phyloP scores from a whole-genome alignment of 2,888 invertebrate genomes.

The Opisthograptis luteolata region DNA sequence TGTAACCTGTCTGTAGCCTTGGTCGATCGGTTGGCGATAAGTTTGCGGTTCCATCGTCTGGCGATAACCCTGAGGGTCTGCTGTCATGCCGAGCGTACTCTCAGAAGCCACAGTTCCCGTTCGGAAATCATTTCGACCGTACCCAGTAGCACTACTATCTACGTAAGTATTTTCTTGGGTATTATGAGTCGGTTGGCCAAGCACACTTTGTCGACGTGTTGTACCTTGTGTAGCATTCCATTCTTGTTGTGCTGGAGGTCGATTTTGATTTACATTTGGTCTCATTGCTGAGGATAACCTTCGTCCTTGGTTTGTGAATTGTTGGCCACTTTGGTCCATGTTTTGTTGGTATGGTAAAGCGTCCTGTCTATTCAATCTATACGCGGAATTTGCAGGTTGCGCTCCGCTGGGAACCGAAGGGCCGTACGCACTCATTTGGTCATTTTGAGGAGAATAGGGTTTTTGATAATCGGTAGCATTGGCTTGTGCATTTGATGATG shows the following conservation, averaged over 20 bases:
- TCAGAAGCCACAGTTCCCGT: constrained; percentile 74
- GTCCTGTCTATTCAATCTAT: constrained; percentile 62
- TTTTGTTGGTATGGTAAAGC: constrained; percentile 61
- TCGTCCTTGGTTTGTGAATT: constrained; percentile 65
- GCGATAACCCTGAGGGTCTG: constrained; percentile 60
- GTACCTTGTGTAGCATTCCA: constrained; percentile 63
- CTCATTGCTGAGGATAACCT: constrained; percentile 64
- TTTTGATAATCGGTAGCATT: constrained; percentile 63
- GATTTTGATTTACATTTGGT: constrained; percentile 57
- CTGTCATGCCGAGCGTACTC: constrained; percentile 49
- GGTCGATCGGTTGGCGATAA: constrained; percentile 66
- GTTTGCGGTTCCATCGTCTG: constrained; percentile 59
- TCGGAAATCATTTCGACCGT: constrained; percentile 66
- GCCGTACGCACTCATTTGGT: constrained; percentile 59
- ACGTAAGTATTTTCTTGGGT: constrained; percentile 60
- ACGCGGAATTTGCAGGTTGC: constrained; percentile 51
- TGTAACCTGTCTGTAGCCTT: constrained; percentile 67
- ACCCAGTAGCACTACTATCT: constrained; percentile 56
- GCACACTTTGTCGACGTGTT: constrained; percentile 67
- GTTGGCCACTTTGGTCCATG: constrained; percentile 70
- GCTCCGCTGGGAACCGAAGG: constrained; percentile 45
- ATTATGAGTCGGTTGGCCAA: constrained; percentile 67
- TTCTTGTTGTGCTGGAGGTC: constrained; percentile 57
- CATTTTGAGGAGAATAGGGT: constrained; percentile 58
- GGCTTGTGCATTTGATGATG: constrained; percentile 54